phyloP scores from a whole-genome alignment of 1,140 invertebrate species.

The Papilio glaucus region DNA sequence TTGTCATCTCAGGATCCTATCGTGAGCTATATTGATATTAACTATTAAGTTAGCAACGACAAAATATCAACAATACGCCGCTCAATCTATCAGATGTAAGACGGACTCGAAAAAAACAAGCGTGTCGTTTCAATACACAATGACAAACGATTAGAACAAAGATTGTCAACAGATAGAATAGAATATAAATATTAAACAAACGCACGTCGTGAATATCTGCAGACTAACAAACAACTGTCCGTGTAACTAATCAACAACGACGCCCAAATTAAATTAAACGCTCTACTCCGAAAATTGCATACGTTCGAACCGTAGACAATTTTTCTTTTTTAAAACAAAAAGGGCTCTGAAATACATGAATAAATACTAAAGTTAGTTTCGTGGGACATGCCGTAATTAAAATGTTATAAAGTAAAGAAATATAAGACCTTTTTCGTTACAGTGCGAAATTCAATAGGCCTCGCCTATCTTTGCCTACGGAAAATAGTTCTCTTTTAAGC shows the following conservation, averaged over 20 bases:
- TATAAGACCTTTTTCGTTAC: too few relatives aligned
- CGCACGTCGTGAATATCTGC: constrained; percentile 58
- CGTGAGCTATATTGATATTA: not conserved
- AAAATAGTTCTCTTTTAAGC: too few relatives aligned
- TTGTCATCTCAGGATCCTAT: not conserved
- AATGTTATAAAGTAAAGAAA: too few relatives aligned
- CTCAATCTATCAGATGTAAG: constrained; percentile 49
- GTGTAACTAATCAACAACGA: constrained; percentile 20
- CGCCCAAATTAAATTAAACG: not conserved
- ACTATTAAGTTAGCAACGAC: constrained; percentile 23
- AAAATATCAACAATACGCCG: constrained; percentile 41
- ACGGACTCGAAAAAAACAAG: constrained; percentile 51
- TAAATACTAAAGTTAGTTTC: too few relatives aligned
- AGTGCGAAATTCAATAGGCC: too few relatives aligned
- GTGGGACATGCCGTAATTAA: too few relatives aligned
- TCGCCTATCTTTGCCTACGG: too few relatives aligned
- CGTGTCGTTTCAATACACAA: constrained; percentile 68
- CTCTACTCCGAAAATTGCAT: not conserved
- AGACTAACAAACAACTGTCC: constrained; percentile 21
- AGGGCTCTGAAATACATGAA: too few relatives aligned
- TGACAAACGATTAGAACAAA: constrained; percentile 71
- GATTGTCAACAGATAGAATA: constrained; percentile 70
- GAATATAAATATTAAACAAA: constrained; percentile 74
- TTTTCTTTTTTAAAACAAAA: not conserved
- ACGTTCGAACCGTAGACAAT: not conserved